Base-by-base conservation (phyloP, 2,113 vertebrate genomes). In the Clarias macrocephalus region DNA sequence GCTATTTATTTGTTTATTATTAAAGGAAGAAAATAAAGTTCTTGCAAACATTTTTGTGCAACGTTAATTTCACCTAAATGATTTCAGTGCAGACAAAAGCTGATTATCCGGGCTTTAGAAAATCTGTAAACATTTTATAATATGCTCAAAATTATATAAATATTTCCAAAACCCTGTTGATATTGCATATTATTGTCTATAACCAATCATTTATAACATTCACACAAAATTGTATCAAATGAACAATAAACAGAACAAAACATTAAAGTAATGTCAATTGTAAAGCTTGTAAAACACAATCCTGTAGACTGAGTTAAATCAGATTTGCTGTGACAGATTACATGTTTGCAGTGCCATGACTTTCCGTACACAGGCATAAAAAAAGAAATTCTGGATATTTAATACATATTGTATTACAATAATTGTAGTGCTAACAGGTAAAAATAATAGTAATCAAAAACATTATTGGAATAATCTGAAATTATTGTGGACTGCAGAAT, bases 181-280 rank as follows among this genome's bases (percentile, higher is more conserved):
- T 48, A 21, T 62, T 86, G 73, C 56, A 83, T 79, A 79, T 77
- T 37, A 83, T 16, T 86, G 54, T 70, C 65, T 86, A 80, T 54
- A 42, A 54, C 76, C 68, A 60, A 79, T 66, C 75, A 59, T 37
- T 59, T 65, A 56, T 68, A 21, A 25, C 23, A 80, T 8, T 4
- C 28, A 66, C 33, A 76, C 48, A 83, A 10, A 62, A 62, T 33
- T n/a, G 79, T 68, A 12, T 60, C 18, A 77, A 25, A 84, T 33
- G 6, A 85, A 28, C 11, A n/a, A 30, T 57, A 30, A 21, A 60
- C 28, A 80, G 5, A n/a, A 42, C 16, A 57, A 42, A 11, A 82
- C 52, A 68, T 48, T 30, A 83, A 80, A 77, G 42, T 52, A 70
- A 42, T 59, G 30, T 57, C 30, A n/a, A 76, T 56, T 60, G 23